phyloP scores from a whole-genome alignment of 2,888 invertebrate genomes.

The Drosophila dives region DNA sequence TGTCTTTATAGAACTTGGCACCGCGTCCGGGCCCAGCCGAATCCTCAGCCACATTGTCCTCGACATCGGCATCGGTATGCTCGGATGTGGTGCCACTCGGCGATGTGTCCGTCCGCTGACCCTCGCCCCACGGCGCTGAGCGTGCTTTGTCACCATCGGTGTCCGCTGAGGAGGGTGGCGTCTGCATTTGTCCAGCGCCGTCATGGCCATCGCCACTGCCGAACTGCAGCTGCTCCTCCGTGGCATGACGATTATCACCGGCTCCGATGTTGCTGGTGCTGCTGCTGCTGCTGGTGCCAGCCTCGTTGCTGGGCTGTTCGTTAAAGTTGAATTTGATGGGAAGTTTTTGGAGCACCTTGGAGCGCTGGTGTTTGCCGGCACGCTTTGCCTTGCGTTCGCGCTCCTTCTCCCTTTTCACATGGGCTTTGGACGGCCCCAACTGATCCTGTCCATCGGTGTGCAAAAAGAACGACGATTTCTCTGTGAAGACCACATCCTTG shows the following conservation, averaged over 20 bases:
- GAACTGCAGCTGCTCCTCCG: neutral
- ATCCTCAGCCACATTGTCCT: conserved; percentile 90
- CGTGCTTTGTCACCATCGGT: conserved; percentile 26
- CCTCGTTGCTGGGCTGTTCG: conserved; percentile 19
- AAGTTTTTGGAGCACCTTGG: conserved; percentile 62
- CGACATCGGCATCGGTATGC: conserved; percentile 92
- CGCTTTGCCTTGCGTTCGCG: conserved; percentile 85
- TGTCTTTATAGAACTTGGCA: conserved; percentile 71
- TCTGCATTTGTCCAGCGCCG: conserved; percentile 24
- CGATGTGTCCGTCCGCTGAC: conserved; percentile 52
- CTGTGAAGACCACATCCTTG: conserved; percentile 21
- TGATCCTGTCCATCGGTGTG: conserved; percentile 48
- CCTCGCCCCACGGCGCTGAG: conserved; percentile 39
- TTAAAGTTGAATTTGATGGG: conserved; percentile 44
- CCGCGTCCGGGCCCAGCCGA: conserved; percentile 44
- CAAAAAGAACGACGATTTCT: conserved; percentile 64
- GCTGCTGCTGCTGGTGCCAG: conserved; percentile 9
- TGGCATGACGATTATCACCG: conserved; percentile 18
- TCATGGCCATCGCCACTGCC: conserved; percentile 24
- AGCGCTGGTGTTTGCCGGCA: conserved; percentile 78
- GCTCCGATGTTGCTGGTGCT: conserved; percentile 6
- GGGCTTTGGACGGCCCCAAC: conserved; percentile 86
- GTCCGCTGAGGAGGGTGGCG: conserved; percentile 2
- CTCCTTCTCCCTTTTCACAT: conserved; percentile 87
- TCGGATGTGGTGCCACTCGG: conserved; percentile 85